Evolutionary conservation across 1,140 invertebrate species (phyloP), one percentile per base, ranked within the genome.

Genomic region (Aphis gossypii): DNA sequence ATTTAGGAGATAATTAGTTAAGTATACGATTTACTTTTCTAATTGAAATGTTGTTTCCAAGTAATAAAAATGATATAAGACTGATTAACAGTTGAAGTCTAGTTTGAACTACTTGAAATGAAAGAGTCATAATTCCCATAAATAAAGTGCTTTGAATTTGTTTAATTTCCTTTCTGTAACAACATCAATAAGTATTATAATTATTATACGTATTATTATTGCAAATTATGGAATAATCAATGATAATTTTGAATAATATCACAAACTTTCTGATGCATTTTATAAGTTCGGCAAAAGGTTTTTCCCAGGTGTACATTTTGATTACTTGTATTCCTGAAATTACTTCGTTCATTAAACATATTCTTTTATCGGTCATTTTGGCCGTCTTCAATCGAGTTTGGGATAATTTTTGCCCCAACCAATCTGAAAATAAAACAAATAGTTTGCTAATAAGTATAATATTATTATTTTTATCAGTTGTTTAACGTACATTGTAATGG

Each of bases 231-330:
- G 98, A 51, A 98, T 68, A 68, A 68, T 68, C 98, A 0, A 18
- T 68, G 14, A n/a, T 98, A 96, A 35, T 97, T 98, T 98, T 95
- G 23, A 95, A 23, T 98, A 97, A 94, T 97, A 96, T 94, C 98
- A 90, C 94, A 94, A 94, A 96, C 96, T 95, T 96, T 94, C 97
- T 95, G 25, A 96, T 96, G 38, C 95, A 94, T 68, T 96, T 95
- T 4, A 97, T 96, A 76, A 98, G 96, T 92, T 96, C 96, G 76
- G 96, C 96, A 95, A 98, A 98, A 0, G 97, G 96, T 94, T 96
- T 96, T 95, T 98, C 98, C 98, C 98, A 98, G 4, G 97, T 97
- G 94, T 98, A 98, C 98, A 99, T 98, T 96, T 99, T 99, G 44
- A 99, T 98, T 2, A 98, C 97, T 95, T 98, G 97, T 94, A 99